A percentile compares a stretch with the other conserved stretches of the same genome.
Conservation (phyloP, 1,140 invertebrate species). For the Samia ricini region DNA sequence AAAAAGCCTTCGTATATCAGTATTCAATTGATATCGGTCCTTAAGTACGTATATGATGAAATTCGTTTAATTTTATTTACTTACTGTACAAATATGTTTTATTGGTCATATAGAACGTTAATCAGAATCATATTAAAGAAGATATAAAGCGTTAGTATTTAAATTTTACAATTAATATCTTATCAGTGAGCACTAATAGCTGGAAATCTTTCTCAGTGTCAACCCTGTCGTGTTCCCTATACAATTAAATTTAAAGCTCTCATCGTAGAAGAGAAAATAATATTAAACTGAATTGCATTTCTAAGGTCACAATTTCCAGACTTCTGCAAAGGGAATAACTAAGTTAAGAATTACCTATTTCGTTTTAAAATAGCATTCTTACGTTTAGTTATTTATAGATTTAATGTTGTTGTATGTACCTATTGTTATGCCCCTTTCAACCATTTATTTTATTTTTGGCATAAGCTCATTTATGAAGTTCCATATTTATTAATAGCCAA, state of each 20-base stretch:
- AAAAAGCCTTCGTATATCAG: slow-evolving; percentile 4
- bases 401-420: no score
- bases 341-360: neutral
- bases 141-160: no score
- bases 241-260: slow-evolving; percentile 74
- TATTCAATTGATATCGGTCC: slow-evolving; percentile 10
- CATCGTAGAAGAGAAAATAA: slow-evolving; percentile 63
- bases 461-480: no score
- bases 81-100: no score
- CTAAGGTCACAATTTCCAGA: slow-evolving; percentile 66
- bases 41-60: neutral
- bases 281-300: slow-evolving; percentile 71
- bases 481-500: no score
- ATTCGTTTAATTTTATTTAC: neutral
- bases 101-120: no score
- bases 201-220: slow-evolving; percentile 3
- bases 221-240: slow-evolving; percentile 56
- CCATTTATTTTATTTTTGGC: no score
- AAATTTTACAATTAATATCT: neutral
- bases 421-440: no score
- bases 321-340: slow-evolving; percentile 24
- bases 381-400: no score
- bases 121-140: no score
- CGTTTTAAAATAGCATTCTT: neutral
- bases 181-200: neutral